These are phyloP conservation scores for Steatornis caripensis DNA, from an alignment of 2,113 vertebrate species.

Conservation along the genomic window DNA sequence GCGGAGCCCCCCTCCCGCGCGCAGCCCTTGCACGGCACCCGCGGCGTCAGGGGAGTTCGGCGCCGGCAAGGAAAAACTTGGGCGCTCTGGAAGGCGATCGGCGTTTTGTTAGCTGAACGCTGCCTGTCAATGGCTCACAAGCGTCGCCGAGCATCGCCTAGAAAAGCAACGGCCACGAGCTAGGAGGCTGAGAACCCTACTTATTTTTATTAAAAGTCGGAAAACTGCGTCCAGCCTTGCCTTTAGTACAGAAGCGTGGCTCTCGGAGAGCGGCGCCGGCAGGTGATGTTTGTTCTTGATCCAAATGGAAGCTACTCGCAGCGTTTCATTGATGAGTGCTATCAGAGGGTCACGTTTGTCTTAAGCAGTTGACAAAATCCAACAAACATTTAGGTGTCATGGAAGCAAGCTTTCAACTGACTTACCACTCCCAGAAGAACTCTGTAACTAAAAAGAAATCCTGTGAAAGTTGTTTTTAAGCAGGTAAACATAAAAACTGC, in stretches of 20 bases:
- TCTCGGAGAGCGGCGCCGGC: neutral
- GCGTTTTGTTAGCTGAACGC: neutral
- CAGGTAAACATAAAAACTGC: neutral
- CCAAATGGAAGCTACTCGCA: neutral
- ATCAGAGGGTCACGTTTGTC: neutral
- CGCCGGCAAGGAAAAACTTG: neutral
- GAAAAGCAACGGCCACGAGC: neutral
- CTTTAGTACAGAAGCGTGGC: neutral
- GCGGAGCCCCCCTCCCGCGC: neutral
- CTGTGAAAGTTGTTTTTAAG: neutral
- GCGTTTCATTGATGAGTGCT: neutral
- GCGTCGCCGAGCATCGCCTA: neutral
- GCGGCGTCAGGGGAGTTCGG: fast-evolving
- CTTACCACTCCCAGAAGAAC: neutral
- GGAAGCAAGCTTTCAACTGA: neutral
- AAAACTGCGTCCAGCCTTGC: neutral
- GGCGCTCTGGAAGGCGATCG: fast-evolving
- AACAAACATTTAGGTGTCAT: neutral
- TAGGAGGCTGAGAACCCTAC: neutral
- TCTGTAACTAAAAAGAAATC: neutral
- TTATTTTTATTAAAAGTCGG: neutral
- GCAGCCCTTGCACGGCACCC: fast-evolving
- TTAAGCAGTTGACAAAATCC: neutral
- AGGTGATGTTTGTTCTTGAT: neutral
- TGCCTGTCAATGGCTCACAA: fast-evolving